Percentiles rank a stretch among this genome's conserved stretches.
Conservation (phyloP, 2,888 invertebrate species). For the Cryptus armator region DNA sequence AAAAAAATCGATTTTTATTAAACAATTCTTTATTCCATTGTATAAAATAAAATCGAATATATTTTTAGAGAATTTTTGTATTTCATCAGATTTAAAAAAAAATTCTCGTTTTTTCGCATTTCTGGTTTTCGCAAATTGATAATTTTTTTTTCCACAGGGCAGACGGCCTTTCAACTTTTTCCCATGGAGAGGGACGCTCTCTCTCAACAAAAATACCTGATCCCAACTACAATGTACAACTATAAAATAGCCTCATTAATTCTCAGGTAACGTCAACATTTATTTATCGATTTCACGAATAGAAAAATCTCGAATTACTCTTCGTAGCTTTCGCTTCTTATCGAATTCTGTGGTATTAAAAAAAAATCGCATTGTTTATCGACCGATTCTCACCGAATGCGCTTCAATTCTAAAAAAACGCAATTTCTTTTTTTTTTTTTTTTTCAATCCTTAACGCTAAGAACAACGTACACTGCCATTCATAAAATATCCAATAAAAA, state of each 20-base stretch:
- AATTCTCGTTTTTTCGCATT: too few species aligned
- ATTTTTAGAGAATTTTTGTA: too few species aligned
- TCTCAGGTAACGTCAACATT: slow-evolving; percentile 47
- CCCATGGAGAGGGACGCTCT: slow-evolving; percentile 73
- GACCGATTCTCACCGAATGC: too few species aligned
- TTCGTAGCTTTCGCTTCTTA: background rate
- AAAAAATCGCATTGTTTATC: background rate
- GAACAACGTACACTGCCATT: too few species aligned
- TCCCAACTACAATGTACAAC: background rate
- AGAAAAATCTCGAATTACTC: background rate
- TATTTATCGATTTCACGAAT: background rate
- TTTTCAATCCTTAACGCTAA: too few species aligned
- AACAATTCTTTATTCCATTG: too few species aligned
- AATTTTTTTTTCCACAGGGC: slow-evolving; percentile 67
- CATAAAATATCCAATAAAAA: too few species aligned
- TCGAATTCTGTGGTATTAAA: background rate
- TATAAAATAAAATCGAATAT: too few species aligned
- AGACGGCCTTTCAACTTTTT: slow-evolving; percentile 58
- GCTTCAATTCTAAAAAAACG: too few species aligned
- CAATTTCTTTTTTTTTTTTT: too few species aligned
- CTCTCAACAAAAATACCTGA: slow-evolving; percentile 67
- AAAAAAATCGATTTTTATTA: too few species aligned
- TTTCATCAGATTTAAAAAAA: too few species aligned
- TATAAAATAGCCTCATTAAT: slow-evolving; percentile 36
- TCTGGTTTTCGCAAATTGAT: background rate